Conservation (phyloP, 2,113 vertebrate genomes). For the Triplophysa tibetana region DNA sequence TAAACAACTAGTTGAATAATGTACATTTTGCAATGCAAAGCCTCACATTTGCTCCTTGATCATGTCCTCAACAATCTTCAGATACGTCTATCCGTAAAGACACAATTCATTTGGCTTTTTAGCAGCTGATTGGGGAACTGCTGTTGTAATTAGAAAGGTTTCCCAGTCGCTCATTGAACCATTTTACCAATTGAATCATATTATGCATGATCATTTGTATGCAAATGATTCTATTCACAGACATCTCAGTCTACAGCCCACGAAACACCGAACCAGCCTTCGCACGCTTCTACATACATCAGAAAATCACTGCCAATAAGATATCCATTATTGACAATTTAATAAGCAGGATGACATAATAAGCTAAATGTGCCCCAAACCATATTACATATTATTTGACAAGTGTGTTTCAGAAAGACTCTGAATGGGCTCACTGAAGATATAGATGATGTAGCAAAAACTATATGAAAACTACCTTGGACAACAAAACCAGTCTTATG, state of each 20-base stretch:
- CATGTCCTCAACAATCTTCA: neutral
- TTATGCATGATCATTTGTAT: slow-evolving; percentile 58
- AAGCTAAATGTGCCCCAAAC: neutral
- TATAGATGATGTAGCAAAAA: no score
- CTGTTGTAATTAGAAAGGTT: slow-evolving; percentile 42
- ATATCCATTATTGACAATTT: slow-evolving; percentile 43
- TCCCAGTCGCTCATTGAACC: slow-evolving; percentile 30
- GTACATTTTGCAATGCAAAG: neutral
- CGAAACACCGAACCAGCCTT: neutral
- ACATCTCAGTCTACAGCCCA: slow-evolving; percentile 17
- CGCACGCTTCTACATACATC: neutral
- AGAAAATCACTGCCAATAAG: slow-evolving; percentile 44
- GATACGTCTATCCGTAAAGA: slow-evolving; percentile 5
- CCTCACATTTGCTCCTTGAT: neutral
- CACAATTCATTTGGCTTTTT: slow-evolving; percentile 16
- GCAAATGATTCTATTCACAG: slow-evolving; percentile 54
- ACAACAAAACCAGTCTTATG: no score
- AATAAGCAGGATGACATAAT: slow-evolving; percentile 41
- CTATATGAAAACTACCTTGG: no score
- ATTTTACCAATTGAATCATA: slow-evolving; percentile 41
- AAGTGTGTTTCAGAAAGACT: neutral
- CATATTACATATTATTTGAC: neutral
- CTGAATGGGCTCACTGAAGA: no score
- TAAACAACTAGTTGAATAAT: neutral
- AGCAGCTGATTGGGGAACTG: slow-evolving; percentile 20